These are phyloP conservation scores for Papilio polytes DNA, from an alignment of 1,140 invertebrate species.

Conservation along the genomic window DNA sequence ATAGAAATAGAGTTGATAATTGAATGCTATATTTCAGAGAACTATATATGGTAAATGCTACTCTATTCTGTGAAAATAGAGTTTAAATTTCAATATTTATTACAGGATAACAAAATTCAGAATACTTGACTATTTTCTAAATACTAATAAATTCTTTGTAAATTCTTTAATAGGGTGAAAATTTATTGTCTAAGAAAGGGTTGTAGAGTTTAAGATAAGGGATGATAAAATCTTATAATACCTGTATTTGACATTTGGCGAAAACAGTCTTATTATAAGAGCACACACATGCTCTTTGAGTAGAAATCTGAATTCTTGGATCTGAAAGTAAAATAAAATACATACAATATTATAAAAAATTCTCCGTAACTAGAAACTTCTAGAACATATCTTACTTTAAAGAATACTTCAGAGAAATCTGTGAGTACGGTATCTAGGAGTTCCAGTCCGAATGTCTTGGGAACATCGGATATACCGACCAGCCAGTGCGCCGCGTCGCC, in stretches of 20 bases:
- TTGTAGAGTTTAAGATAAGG: not conserved
- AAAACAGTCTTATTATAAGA: slow-evolving; percentile 98
- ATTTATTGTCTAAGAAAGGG: not conserved
- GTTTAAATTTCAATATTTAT: not conserved
- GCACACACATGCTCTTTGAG: slow-evolving; percentile 98
- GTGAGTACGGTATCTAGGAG: slow-evolving; percentile 96
- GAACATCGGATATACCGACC: slow-evolving; percentile 98
- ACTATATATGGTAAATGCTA: not conserved
- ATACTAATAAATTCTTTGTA: too few relatives aligned
- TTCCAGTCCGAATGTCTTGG: slow-evolving; percentile 97
- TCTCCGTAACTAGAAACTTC: not conserved
- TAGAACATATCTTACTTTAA: slow-evolving; percentile 87
- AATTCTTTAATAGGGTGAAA: not conserved
- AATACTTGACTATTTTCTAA: not conserved
- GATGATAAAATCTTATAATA: slow-evolving; percentile 68
- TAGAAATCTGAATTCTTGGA: slow-evolving; percentile 97
- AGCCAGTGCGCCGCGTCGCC: slow-evolving; percentile 98
- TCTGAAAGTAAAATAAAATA: slow-evolving; percentile 86
- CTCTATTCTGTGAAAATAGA: not conserved
- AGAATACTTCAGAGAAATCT: slow-evolving; percentile 96
- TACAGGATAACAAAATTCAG: not conserved
- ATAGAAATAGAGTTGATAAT: not conserved
- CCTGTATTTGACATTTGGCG: slow-evolving; percentile 97
- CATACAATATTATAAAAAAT: not conserved
- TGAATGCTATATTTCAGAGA: not conserved